These are phyloP conservation scores for Chrysemys picta DNA, from an alignment of 2,113 vertebrate genomes.

Conservation along the genomic window DNA sequence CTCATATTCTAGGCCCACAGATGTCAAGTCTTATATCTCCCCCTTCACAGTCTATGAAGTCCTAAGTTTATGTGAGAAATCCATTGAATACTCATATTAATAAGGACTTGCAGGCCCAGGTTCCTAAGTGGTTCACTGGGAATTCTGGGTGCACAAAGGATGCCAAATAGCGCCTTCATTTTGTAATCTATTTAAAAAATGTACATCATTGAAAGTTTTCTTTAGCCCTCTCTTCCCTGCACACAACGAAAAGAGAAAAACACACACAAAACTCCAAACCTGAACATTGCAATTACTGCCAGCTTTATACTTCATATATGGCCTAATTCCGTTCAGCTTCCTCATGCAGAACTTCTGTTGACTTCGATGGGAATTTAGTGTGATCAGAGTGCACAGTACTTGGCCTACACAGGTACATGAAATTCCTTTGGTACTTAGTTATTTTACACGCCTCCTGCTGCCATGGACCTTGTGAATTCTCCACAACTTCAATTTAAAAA, in stretches of 20 bases:
- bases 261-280: neutral
- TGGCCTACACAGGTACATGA: neutral
- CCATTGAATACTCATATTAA: neutral
- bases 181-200: neutral
- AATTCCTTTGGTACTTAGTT: neutral
- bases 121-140: neutral
- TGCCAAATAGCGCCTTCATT: neutral
- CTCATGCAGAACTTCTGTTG: neutral
- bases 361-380: neutral
- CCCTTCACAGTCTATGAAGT: neutral
- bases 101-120: neutral
- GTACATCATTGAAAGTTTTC: neutral
- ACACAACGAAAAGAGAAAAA: neutral
- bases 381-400: neutral
- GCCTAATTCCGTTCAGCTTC: neutral
- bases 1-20: neutral
- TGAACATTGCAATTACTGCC: neutral
- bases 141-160: neutral
- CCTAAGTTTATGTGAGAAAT: too few species aligned
- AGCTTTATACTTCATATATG: neutral
- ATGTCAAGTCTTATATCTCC: neutral
- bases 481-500: neutral
- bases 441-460: neutral
- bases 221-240: neutral
- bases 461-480: neutral